phyloP scores from a whole-genome alignment of 2,888 invertebrate genomes.

The Herminia tarsipennalis region DNA sequence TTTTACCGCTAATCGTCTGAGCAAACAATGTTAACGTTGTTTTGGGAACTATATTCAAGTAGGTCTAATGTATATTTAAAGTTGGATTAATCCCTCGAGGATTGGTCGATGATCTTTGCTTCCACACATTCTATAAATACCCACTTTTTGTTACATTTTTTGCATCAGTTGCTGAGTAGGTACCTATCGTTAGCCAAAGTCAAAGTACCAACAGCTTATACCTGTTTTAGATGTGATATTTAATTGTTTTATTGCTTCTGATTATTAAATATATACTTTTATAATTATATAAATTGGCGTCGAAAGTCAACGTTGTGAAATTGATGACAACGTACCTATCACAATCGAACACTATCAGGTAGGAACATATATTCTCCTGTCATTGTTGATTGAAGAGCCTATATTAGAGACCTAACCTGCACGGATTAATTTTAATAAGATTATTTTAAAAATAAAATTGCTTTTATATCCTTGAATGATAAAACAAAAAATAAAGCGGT shows the following conservation, averaged over 20 bases:
- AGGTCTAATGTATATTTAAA: conserved; percentile 20
- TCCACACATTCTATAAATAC: conserved; percentile 28
- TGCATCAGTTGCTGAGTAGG: conserved; percentile 17
- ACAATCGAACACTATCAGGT: no score
- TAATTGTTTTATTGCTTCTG: neutral
- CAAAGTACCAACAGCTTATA: conserved; percentile 27
- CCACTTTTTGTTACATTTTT: conserved; percentile 39
- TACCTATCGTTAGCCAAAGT: conserved; percentile 34
- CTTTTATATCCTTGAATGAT: no score
- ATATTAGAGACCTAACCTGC: no score
- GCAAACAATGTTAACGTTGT: conserved; percentile 61
- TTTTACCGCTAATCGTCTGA: conserved; percentile 62
- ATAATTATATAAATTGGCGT: no score
- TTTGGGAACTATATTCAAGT: conserved; percentile 37
- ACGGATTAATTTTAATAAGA: no score
- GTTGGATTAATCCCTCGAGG: conserved; percentile 27
- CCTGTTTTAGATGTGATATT: conserved; percentile 7
- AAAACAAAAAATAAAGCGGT: no score
- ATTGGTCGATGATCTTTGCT: conserved; percentile 19
- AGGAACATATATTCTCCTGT: no score
- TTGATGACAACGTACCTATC: no score
- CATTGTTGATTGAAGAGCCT: no score
- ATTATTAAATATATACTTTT: neutral
- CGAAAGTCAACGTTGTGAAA: no score
- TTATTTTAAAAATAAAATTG: no score